Evolutionary conservation across 2,888 invertebrate genomes (phyloP).

Genomic region (Megastigmus dorsalis): DNA sequence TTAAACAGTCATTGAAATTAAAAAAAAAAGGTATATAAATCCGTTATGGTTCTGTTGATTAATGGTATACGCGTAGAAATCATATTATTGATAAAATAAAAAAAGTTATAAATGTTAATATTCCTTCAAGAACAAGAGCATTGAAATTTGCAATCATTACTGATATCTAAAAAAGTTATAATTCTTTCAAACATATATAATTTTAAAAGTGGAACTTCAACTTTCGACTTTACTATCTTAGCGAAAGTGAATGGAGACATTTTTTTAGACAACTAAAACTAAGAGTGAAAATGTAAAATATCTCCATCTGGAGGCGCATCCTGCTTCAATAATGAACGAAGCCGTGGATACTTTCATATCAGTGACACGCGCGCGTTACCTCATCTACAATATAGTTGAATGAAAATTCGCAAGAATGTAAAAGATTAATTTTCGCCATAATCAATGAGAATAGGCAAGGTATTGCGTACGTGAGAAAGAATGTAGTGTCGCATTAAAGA

Average conservation of each 20-base stretch:
- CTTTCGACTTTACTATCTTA: constrained; percentile 45
- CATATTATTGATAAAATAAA: too few species aligned
- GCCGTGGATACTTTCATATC: constrained; percentile 22
- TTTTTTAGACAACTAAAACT: constrained; percentile 43
- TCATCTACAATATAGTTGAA: not conserved
- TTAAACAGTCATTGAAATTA: too few species aligned
- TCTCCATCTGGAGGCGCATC: constrained; percentile 31
- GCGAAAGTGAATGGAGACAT: constrained; percentile 49
- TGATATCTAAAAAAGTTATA: constrained; percentile 21
- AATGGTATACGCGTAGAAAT: too few species aligned
- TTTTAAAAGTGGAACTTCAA: constrained; percentile 41
- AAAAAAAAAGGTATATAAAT: too few species aligned
- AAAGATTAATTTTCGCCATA: too few species aligned
- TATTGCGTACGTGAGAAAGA: too few species aligned
- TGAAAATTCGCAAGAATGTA: not conserved
- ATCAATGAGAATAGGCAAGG: too few species aligned
- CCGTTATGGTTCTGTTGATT: too few species aligned
- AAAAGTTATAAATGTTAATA: too few species aligned
- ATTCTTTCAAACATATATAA: constrained; percentile 4
- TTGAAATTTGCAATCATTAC: too few species aligned
- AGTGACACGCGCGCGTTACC: not conserved
- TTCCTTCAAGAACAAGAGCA: too few species aligned
- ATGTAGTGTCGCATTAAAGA: too few species aligned
- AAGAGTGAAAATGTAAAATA: constrained; percentile 44
- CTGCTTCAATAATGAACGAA: constrained; percentile 33